Base-by-base conservation (phyloP, 2,797 vertebrate genomes). In the Philypnodon macrostomus region DNA sequence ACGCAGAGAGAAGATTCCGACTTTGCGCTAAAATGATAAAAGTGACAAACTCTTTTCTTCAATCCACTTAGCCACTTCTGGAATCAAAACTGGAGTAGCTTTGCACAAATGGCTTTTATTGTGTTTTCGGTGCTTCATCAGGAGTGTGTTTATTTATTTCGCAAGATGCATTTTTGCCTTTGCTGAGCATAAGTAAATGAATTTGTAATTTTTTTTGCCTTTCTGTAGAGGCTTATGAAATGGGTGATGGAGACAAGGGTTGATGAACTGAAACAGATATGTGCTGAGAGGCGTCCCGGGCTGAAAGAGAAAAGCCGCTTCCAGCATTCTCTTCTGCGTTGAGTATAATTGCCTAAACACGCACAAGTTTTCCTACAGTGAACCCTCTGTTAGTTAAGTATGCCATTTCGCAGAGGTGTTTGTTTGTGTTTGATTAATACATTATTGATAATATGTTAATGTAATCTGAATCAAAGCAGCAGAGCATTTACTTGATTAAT, bases 21-120 rank as follows among this genome's bases (percentile, higher is more conserved):
- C 84, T 85, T 58, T 84, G 77, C 68, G 77, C 86, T 80, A 76
- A 84, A 30, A 84, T 84, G 85, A 90, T 88, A 89, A 89, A 89
- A 87, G 81, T 84, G 81, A 85, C 83, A 81, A 85, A 88, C 80
- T 86, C 75, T 70, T 83, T 84, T 80, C 72, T 69, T 63, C 86
- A 83, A 90, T 89, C 85, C 87, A 87, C 85, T 90, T 86, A 80
- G 79, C 81, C 73, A 65, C 84, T 89, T 89, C 79, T 73, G 73
- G 72, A 89, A 82, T 89, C 79, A 79, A 73, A 76, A 78, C 69
- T 63, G 75, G 77, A 86, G 85, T 87, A 87, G 88, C 87, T 90
- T 90, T 89, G 85, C 88, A 89, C 82, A 91, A 89, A 91, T 90
- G 82, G 88, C 67, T 62, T 73, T 70, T 77, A 87, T 90, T 89